These are phyloP conservation scores for Aphelinus atriplicis DNA, from an alignment of 1,140 invertebrate genomes.

Conservation along the genomic window DNA sequence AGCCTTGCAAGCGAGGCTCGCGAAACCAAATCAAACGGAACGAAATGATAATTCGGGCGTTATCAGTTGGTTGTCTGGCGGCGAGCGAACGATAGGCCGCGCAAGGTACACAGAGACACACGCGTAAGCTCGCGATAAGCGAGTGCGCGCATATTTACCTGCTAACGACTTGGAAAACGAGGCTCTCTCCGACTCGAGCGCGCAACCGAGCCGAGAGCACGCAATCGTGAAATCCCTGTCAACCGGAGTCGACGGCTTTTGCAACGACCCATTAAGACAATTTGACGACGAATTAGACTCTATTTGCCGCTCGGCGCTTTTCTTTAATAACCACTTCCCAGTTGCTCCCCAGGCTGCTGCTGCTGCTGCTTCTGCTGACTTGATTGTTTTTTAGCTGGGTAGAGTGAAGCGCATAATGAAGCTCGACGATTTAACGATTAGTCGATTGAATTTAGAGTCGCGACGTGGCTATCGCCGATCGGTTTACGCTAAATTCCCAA, in stretches of 20 bases:
- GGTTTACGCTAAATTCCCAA: no score
- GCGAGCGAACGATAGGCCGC: background rate
- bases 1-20: no score
- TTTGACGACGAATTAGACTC: background rate
- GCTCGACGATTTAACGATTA: no score
- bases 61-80: background rate
- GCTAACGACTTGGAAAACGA: conserved; percentile 2
- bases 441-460: no score
- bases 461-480: no score
- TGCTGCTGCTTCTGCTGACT: no score
- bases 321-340: no score
- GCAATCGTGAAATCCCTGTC: conserved; percentile 13
- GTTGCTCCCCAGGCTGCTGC: no score
- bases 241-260: conserved; percentile 1
- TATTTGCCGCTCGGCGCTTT: no score
- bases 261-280: conserved; percentile 13
- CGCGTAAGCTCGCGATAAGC: background rate
- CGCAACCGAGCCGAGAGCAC: background rate
- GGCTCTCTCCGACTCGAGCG: background rate
- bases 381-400: no score
- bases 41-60: background rate
- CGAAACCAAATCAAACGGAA: background rate
- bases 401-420: no score
- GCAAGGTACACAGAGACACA: background rate
- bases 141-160: conserved; percentile 1